Percentiles rank a stretch among this genome's conserved stretches.
Evolutionary conservation across 2,113 vertebrate species (phyloP).

Genomic region (Cavia porcellus): DNA sequence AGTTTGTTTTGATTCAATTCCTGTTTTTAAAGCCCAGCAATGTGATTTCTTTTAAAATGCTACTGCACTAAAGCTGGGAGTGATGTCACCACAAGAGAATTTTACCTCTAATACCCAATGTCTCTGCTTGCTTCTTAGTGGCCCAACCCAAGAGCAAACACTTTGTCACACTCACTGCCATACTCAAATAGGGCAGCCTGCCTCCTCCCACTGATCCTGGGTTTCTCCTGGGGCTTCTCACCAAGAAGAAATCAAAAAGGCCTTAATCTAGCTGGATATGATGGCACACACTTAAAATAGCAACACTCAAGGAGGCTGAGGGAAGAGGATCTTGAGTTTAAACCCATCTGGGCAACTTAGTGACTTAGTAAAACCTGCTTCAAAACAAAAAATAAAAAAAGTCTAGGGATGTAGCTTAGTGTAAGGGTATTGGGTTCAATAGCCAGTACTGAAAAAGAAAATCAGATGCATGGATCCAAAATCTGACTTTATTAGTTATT

Average conservation of each 20-base stretch:
- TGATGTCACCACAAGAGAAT: not conserved
- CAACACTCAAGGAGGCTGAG: not conserved
- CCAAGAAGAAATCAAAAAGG: not conserved
- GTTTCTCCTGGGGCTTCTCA: not conserved
- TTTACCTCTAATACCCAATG: not conserved
- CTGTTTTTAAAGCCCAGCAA: slow-evolving; percentile 36
- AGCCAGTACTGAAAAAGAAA: not conserved
- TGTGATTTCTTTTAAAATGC: slow-evolving; percentile 31
- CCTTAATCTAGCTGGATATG: not conserved
- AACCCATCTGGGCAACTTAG: not conserved
- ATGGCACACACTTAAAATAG: not conserved
- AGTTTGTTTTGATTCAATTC: slow-evolving; percentile 30
- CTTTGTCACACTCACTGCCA: no score
- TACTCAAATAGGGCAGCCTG: not conserved
- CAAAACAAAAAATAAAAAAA: not conserved
- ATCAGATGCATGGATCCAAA: not conserved
- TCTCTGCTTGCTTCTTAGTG: not conserved
- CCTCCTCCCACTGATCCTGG: not conserved
- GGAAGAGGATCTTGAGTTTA: not conserved
- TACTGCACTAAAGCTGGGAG: not conserved
- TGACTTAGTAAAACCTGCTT: not conserved
- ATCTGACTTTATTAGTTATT: not conserved
- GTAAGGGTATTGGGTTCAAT: not conserved
- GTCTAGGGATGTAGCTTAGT: not conserved
- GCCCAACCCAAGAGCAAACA: no score